Evolutionary conservation across 2,888 invertebrate genomes (phyloP), one percentile per base, ranked within the genome.

Genomic region (Pomacea canaliculata): DNA sequence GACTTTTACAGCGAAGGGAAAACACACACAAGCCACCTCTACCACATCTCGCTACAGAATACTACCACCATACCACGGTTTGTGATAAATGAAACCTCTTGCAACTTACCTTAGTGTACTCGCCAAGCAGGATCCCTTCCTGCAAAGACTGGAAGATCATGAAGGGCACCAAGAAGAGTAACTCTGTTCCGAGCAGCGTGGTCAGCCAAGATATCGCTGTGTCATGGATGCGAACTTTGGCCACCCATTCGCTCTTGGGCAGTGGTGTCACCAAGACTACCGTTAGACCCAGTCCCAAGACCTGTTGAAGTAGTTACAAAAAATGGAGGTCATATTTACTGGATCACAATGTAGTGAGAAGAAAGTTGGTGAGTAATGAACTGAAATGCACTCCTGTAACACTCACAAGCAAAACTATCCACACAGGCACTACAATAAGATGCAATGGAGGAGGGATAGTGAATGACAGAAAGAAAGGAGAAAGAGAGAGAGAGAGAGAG

Each of bases 101-200:
- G 51, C 51, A 5, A 37, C 80, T 76, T 80, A 90, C 90, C 87
- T 89, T 89, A 7, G 89, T 89, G 74, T 86, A 89, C 70, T 88
- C 88, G 13, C 85, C 83, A 77, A 86, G 83, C 66, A 89, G 77
- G 51, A 89, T 85, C 1, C 85, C 88, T 65, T 89, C 88, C 75
- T 88, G 85, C 80, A 89, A 83, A 7, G 89, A 87, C 76, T 85
- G 85, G 74, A 86, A 87, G 77, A 87, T 78, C 9, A 89, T 86
- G 37, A 90, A 80, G 7, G 90, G 90, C 7, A 87, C 83, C 37
- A 89, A 83, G 65, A 89, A 78, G 12, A 85, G 77, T 70, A 89
- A 81, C 27, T 86, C 81, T 0, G 82, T 71, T 46, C 85, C 82
- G 51, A 75, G 48, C 18, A 85, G 77, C 12, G 81, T 81, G 16